Base-by-base conservation (phyloP, 2,797 vertebrate species). In the Tadarida brasiliensis region DNA sequence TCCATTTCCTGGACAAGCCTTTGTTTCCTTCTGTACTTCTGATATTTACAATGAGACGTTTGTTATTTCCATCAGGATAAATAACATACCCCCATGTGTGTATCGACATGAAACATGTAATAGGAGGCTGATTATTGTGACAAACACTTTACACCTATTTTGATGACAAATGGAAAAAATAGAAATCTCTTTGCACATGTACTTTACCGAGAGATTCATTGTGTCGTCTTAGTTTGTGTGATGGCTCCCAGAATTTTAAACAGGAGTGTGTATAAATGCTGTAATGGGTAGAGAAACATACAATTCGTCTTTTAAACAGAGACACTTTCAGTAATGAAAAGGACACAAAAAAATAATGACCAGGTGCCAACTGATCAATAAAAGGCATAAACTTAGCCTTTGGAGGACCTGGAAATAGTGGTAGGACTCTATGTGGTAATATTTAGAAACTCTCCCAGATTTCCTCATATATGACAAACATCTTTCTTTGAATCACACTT, bases 11-110 rank as follows among this genome's bases (percentile, higher is more conserved):
- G 28, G 47, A 30, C 80, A 70, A 76, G 10, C 20, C 57, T 91
- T 54, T 81, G 20, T 39, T 96, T 86, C 54, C 30, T 77, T 92
- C 49, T 78, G 39, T 49, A 49, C 94, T 78, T 87, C 51, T 83
- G 49, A 0, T 14, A 17, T 67, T 67, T 30, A 67, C 19, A 44
- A 4, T 3, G 70, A 90, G 14, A 89, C 6, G 0, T 15, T 74
- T 68, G 30, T 10, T 30, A 51, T 77, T 54, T 61, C 39, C 59
- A 20, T 24, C 16, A 47, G 12, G 20, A 49, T n/a, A 71, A 33
- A 12, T 59, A 84, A 28, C 17, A 65, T 11, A 85, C 65, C 7
- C 39, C 4, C 17, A 63, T 9, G 2, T 30, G 51, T 61, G 28
- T 56, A 28, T 56, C 74, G 11, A 22, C 33, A 81, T 47, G 5